Percentiles rank a stretch among this genome's conserved stretches.
Conservation (phyloP, 2,888 invertebrate genomes). For the Volucella zonaria region DNA sequence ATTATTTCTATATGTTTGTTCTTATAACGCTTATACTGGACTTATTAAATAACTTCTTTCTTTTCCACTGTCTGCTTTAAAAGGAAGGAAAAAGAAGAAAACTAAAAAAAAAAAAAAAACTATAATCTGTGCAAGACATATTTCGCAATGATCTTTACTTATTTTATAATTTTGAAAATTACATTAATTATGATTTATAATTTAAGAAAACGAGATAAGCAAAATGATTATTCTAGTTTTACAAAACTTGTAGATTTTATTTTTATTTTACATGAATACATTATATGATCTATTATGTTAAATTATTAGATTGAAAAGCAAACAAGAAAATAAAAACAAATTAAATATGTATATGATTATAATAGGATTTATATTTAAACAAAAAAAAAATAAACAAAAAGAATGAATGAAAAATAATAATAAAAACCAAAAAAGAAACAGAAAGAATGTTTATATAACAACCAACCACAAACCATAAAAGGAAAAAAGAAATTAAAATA, state of each 20-base stretch:
- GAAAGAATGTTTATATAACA: background rate
- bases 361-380: conserved; percentile 66
- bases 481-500: background rate
- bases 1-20: conserved; percentile 39
- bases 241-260: conserved; percentile 59
- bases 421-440: conserved; percentile 16
- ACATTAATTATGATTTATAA: conserved; percentile 23
- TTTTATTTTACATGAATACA: conserved; percentile 29
- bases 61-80: conserved; percentile 42
- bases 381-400: conserved; percentile 32
- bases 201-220: conserved; percentile 11
- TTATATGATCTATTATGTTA: conserved; percentile 55
- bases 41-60: conserved; percentile 33
- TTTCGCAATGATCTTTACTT: conserved; percentile 53
- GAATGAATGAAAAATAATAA: conserved; percentile 32
- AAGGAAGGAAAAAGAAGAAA: background rate
- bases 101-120: background rate
- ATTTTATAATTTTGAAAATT: conserved; percentile 21
- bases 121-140: conserved; percentile 54
- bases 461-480: background rate
- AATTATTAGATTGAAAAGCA: conserved; percentile 38
- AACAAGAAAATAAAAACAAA: conserved; percentile 29
- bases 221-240: conserved; percentile 55
- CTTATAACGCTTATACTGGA: conserved; percentile 48
- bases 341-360: conserved; percentile 63